phyloP scores from a whole-genome alignment of 2,888 invertebrate species.

The Reticulitermes lucifugus region DNA sequence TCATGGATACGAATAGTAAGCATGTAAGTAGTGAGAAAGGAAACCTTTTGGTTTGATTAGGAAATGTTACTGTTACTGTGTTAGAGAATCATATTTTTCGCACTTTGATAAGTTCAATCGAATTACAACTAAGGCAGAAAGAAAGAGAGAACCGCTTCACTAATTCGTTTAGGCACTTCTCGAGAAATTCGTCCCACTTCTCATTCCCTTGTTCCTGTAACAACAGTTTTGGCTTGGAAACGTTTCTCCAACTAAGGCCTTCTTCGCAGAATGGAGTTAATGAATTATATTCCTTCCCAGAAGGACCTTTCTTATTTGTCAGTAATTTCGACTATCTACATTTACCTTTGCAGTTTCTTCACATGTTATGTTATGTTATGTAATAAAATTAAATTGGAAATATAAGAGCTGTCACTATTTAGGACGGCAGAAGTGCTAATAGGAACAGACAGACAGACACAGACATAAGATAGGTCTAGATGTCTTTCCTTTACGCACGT shows the following conservation, averaged over 20 bases:
- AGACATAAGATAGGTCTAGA: too few species aligned
- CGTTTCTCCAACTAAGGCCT: not conserved
- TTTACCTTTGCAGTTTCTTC: too few species aligned
- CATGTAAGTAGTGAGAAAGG: not conserved
- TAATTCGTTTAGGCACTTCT: not conserved
- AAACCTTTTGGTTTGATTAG: not conserved
- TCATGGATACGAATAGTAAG: not conserved
- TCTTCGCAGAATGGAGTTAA: not conserved
- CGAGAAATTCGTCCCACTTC: not conserved
- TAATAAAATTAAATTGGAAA: too few species aligned
- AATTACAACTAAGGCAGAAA: slow-evolving; percentile 57
- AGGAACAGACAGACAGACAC: too few species aligned
- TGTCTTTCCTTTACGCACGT: too few species aligned
- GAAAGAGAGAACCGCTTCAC: slow-evolving; percentile 35
- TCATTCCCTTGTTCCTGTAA: not conserved
- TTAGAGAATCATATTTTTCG: slow-evolving; percentile 46
- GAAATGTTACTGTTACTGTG: not conserved
- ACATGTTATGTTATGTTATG: too few species aligned
- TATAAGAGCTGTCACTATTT: too few species aligned
- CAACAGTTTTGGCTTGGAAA: not conserved
- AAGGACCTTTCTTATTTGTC: too few species aligned
- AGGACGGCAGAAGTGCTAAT: too few species aligned
- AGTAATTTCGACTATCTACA: too few species aligned
- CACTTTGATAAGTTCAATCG: slow-evolving; percentile 48
- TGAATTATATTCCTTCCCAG: not conserved